These are phyloP conservation scores for Dysmachus trigonus DNA, from an alignment of 2,888 invertebrate genomes.

Conservation along the genomic window DNA sequence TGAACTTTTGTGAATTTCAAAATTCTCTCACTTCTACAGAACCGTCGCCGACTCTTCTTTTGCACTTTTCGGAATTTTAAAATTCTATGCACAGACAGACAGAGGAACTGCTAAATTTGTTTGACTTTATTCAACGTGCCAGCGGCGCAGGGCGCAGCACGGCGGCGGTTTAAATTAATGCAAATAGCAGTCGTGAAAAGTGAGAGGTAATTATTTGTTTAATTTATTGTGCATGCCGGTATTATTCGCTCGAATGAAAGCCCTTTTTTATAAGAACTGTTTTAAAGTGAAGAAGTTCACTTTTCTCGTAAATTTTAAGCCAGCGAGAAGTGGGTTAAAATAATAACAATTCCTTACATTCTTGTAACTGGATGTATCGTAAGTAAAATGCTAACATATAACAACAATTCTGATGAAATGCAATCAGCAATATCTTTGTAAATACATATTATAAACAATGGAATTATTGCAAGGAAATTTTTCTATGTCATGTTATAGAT, in stretches of 20 bases:
- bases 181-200: neutral
- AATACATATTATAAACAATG: too few species aligned
- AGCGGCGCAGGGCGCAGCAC: neutral
- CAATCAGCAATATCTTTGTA: too few species aligned
- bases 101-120: neutral
- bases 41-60: neutral
- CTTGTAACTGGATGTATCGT: too few species aligned
- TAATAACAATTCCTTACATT: too few species aligned
- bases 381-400: too few species aligned
- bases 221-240: neutral
- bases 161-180: neutral
- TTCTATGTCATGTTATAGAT: too few species aligned
- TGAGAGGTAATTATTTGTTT: neutral
- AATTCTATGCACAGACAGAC: neutral
- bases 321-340: too few species aligned
- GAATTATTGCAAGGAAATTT: too few species aligned
- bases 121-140: neutral
- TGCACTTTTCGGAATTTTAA: neutral
- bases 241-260: neutral
- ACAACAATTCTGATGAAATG: too few species aligned
- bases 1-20: neutral
- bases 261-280: neutral
- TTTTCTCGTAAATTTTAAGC: neutral
- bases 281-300: neutral
- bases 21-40: neutral